phyloP scores from a whole-genome alignment of 64 coral and sea anemone genomes.

The Montipora efflorescens region DNA sequence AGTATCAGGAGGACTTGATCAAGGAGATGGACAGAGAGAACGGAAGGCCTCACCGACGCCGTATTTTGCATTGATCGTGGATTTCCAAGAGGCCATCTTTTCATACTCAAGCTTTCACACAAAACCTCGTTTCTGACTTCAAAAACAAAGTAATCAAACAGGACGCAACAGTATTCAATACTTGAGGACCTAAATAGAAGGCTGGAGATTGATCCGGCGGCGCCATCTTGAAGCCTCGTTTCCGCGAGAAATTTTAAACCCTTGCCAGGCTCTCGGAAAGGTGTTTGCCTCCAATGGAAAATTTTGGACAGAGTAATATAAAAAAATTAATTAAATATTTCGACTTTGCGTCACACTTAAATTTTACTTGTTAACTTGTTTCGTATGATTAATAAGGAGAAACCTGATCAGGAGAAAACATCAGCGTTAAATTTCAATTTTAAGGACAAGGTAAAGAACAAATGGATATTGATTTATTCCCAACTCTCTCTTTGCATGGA shows the following conservation, averaged over 20 bases:
- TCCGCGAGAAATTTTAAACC: background rate
- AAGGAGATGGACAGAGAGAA: background rate
- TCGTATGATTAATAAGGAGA: too few relatives aligned
- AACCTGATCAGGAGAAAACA: too few relatives aligned
- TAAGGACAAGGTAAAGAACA: too few relatives aligned
- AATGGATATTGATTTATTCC: too few relatives aligned
- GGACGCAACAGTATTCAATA: background rate
- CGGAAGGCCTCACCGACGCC: slow-evolving; percentile 78
- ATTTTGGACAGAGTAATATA: too few relatives aligned
- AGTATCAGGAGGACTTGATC: background rate
- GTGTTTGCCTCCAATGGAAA: background rate
- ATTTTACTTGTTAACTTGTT: too few relatives aligned
- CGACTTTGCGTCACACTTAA: too few relatives aligned
- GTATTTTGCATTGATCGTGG: slow-evolving; percentile 86
- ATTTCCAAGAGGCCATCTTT: slow-evolving; percentile 84
- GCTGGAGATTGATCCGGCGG: background rate
- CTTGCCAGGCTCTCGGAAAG: background rate
- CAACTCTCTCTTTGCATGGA: too few relatives aligned
- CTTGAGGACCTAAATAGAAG: background rate
- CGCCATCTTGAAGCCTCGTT: slow-evolving; percentile 50
- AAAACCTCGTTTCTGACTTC: slow-evolving; percentile 22
- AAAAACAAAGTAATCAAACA: background rate
- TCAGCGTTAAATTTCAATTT: too few relatives aligned
- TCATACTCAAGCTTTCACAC: background rate
- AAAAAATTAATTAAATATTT: too few relatives aligned